A percentile compares a stretch with the other conserved stretches of the same genome.
These are phyloP conservation scores for Orchesella cincta DNA, from an alignment of 1,140 invertebrate species.

Conservation along the genomic window DNA sequence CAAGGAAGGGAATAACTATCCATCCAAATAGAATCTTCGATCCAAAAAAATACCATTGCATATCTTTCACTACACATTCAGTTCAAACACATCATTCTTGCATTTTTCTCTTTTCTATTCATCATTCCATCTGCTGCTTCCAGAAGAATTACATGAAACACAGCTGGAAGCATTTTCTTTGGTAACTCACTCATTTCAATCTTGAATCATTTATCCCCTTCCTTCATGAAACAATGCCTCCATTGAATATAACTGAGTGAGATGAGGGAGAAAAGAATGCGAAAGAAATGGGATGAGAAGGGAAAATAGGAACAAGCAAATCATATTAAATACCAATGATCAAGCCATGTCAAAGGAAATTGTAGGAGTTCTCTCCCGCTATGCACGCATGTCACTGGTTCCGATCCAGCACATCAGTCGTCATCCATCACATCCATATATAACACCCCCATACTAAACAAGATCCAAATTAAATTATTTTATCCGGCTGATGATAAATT, in stretches of 20 bases:
- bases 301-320: neutral
- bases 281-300: neutral
- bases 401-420: too few relatives aligned
- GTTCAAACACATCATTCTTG: too few relatives aligned
- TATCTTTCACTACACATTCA: too few relatives aligned
- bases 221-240: constrained; percentile 7
- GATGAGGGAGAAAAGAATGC: constrained; percentile 4
- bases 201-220: constrained; percentile 12
- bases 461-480: too few relatives aligned
- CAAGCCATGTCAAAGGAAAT: constrained; percentile 4
- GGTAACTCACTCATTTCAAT: constrained; percentile 6
- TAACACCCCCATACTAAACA: neutral
- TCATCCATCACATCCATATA: neutral
- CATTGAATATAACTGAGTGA: neutral
- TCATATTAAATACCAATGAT: constrained; percentile 22
- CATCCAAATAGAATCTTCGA: too few relatives aligned
- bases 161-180: neutral
- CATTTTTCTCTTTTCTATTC: too few relatives aligned
- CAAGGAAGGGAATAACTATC: too few relatives aligned
- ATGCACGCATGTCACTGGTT: too few relatives aligned
- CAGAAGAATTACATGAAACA: neutral
- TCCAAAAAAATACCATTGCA: too few relatives aligned
- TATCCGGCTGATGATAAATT: too few relatives aligned
- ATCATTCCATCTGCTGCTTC: too few relatives aligned
- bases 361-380: neutral